Evolutionary conservation across 2,888 invertebrate species (phyloP), one percentile per base, ranked within the genome.

Genomic region (Dermolepida albohirtum): DNA sequence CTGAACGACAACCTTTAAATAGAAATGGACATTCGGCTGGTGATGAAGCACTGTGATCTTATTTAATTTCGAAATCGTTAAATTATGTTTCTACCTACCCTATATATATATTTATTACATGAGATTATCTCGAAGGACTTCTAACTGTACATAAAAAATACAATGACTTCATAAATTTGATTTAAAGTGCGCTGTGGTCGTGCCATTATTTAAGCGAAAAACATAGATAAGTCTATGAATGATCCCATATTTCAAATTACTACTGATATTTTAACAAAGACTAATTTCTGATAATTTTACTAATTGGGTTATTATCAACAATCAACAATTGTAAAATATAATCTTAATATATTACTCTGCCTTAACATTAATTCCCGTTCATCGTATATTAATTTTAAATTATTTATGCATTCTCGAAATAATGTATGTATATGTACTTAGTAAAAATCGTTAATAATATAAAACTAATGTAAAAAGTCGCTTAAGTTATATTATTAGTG

Each of bases 1-100:
- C 93, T 49, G 95, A 95, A 85, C 88, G 94, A 59, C 93, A 95
- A 80, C 95, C 95, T 1, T 84, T 95, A 73, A 92, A 93, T 82
- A 88, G 94, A 72, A 91, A 92, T 76, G 90, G 90, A 52, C 85
- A 87, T 70, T 89, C 88, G 75, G 83, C 85, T 22, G 92, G 92
- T 71, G 93, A 93, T 84, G 92, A 93, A 82, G 91, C 91, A 76
- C 88, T 62, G 47, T 62, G 59, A 62, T 62, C 16, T 16, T 49
- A 49, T 16, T 49, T 62, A 62, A 6, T 8, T 22, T 34, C 34
- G 10, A 34, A 34, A 34, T 10, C 34, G 6, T 34, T 34, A 34
- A 34, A 34, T 34, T 34, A 34, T 34, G 1, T 59, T 29, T 12
- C 17, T 27, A 4, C 29, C 27, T 51, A 11, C 29, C 12, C 5